Percentiles rank a stretch among this genome's conserved stretches.
Conservation (phyloP, 2,113 vertebrate genomes). For the Cololabis saira region DNA sequence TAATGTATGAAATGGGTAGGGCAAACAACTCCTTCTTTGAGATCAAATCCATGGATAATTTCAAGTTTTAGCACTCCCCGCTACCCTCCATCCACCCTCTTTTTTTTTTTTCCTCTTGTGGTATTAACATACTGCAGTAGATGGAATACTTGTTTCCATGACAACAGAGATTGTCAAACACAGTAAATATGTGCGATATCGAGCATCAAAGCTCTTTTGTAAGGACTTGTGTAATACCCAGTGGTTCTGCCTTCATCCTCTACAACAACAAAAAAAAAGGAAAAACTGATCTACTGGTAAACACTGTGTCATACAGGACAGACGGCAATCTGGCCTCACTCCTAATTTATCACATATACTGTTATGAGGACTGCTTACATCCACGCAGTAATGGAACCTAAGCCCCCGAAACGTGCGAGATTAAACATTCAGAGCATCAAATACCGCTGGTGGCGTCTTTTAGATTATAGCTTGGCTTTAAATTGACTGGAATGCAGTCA, state of each 20-base stretch:
- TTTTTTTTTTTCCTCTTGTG: slow-evolving; percentile 2
- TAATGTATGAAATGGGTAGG: neutral
- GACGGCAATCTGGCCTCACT: neutral
- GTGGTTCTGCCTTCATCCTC: slow-evolving; percentile 49
- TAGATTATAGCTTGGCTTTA: neutral
- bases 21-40: neutral
- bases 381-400: too few relatives aligned
- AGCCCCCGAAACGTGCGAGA: too few relatives aligned
- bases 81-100: neutral
- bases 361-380: too few relatives aligned
- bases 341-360: neutral
- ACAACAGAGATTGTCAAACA: slow-evolving; percentile 67
- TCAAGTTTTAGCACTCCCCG: too few relatives aligned
- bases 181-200: slow-evolving; percentile 60
- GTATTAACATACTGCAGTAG: slow-evolving; percentile 40
- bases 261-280: slow-evolving; percentile 8
- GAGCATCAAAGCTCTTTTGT: slow-evolving; percentile 38
- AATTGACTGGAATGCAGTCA: too few relatives aligned
- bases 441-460: neutral
- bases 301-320: slow-evolving; percentile 20
- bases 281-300: slow-evolving; percentile 34
- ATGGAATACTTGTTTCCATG: slow-evolving; percentile 73
- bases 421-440: too few relatives aligned
- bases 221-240: slow-evolving; percentile 65
- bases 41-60: neutral